Conservation (phyloP, 2,888 invertebrate species). For the Cylloceria caligata region DNA sequence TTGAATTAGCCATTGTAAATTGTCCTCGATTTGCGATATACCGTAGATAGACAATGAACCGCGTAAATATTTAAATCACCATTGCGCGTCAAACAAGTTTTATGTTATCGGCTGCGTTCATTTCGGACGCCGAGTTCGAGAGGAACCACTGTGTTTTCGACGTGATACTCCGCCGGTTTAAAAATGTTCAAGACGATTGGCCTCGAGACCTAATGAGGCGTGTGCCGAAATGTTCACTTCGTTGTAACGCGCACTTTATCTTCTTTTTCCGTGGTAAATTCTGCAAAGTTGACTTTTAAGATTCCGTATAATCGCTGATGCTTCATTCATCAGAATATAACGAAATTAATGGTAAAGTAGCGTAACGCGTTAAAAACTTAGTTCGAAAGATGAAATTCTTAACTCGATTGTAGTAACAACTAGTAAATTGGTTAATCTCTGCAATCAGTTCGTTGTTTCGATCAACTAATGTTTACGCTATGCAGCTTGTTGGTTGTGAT, state of each 20-base stretch:
- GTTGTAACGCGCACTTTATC: neutral
- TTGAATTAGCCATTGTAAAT: too few species aligned
- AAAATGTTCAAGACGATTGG: neutral
- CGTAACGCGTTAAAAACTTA: too few species aligned
- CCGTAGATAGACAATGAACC: slow-evolving; percentile 3
- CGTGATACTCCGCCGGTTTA: neutral
- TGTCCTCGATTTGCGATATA: too few species aligned
- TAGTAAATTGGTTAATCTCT: too few species aligned
- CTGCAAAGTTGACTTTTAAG: too few species aligned
- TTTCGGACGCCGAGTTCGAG: neutral
- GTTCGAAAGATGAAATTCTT: too few species aligned
- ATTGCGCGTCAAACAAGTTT: slow-evolving; percentile 56
- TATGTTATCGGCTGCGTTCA: neutral
- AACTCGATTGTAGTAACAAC: too few species aligned
- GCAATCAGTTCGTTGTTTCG: too few species aligned
- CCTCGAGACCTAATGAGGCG: neutral
- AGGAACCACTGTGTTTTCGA: slow-evolving; percentile 2
- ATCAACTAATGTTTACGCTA: neutral
- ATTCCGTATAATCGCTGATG: too few species aligned
- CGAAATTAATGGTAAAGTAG: too few species aligned
- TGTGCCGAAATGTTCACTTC: neutral
- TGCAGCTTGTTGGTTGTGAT: too few species aligned
- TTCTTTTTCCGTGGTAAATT: neutral
- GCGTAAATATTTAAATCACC: slow-evolving; percentile 56
- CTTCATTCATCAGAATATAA: too few species aligned